A percentile compares a stretch with the other conserved stretches of the same genome.
Evolutionary conservation across 2,797 vertebrate genomes (phyloP).

Genomic region (Aplochiton taeniatus): DNA sequence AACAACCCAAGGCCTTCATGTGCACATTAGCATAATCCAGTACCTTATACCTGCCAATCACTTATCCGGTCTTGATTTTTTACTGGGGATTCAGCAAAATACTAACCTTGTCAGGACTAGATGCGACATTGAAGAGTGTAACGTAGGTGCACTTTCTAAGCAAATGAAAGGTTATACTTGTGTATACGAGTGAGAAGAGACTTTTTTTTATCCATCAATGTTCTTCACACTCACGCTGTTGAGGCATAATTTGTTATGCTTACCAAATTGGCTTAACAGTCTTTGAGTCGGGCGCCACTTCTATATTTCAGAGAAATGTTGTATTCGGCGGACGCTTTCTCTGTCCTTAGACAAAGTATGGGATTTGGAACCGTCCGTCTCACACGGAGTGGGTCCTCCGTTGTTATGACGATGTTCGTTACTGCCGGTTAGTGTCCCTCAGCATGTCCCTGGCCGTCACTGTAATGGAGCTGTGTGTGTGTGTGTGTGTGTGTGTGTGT

Average conservation of each 20-base stretch:
- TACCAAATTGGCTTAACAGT: conserved; percentile 16
- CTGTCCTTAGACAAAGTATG: conserved; percentile 43
- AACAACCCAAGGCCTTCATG: conserved; percentile 49
- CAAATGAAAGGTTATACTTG: too few relatives aligned
- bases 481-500: too few relatives aligned
- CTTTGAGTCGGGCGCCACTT: neutral
- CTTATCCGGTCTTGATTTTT: too few relatives aligned
- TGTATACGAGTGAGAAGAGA: neutral
- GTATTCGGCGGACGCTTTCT: conserved; percentile 20
- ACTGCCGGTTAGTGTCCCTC: conserved; percentile 49
- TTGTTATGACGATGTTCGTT: conserved; percentile 65
- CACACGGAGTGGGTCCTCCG: conserved; percentile 19
- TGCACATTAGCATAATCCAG: conserved; percentile 5
- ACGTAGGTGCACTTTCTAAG: too few relatives aligned
- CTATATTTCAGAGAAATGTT: conserved; percentile 15
- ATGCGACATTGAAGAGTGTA: neutral
- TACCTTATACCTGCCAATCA: conserved; percentile 13
- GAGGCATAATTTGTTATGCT: neutral
- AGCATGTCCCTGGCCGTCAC: conserved; percentile 13
- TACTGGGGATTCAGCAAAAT: too few relatives aligned
- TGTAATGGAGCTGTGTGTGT: neutral
- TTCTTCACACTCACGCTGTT: neutral
- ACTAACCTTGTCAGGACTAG: neutral
- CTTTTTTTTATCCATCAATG: neutral
- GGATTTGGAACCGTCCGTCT: conserved; percentile 41